Evolutionary conservation across 1,140 invertebrate genomes (phyloP).

Genomic region (Ostrea denselamellosa): DNA sequence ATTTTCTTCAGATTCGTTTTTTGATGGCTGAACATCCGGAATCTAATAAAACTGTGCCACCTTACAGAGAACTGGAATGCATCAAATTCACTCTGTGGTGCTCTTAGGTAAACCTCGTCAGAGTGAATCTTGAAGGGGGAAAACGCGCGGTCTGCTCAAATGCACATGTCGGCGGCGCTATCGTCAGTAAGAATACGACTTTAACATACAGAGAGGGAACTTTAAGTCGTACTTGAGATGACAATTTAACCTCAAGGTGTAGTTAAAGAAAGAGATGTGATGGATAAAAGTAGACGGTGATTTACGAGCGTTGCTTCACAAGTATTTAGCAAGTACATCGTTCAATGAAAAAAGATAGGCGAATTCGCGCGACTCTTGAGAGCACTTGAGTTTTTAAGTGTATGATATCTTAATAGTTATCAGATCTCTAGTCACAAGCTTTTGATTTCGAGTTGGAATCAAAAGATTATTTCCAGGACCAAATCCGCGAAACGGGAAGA

Average conservation of each 20-base stretch:
- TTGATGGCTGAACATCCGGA: no score
- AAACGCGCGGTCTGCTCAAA: neutral
- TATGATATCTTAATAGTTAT: conserved; percentile 34
- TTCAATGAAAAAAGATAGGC: conserved; percentile 22
- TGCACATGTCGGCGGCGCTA: neutral
- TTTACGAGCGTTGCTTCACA: conserved; percentile 20
- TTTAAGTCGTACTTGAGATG: neutral
- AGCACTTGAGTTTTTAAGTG: conserved; percentile 11
- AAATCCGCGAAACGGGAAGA: conserved; percentile 21
- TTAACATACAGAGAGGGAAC: neutral
- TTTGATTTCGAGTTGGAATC: conserved; percentile 25
- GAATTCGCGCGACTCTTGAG: conserved; percentile 29
- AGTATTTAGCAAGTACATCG: conserved; percentile 32
- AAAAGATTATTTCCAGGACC: conserved; percentile 17
- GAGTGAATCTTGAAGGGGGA: neutral
- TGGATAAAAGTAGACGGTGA: conserved; percentile 22
- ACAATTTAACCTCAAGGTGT: conserved; percentile 17
- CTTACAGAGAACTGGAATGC: no score
- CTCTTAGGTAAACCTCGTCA: no score
- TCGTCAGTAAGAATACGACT: neutral
- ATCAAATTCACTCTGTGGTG: no score
- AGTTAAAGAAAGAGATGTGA: conserved; percentile 30
- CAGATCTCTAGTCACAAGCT: conserved; percentile 12
- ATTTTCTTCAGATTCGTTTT: no score
- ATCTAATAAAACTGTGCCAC: no score